Percentiles rank a stretch among this genome's conserved stretches.
Conservation (phyloP, 1,140 invertebrate species). For the Acyrthosiphon pisum region DNA sequence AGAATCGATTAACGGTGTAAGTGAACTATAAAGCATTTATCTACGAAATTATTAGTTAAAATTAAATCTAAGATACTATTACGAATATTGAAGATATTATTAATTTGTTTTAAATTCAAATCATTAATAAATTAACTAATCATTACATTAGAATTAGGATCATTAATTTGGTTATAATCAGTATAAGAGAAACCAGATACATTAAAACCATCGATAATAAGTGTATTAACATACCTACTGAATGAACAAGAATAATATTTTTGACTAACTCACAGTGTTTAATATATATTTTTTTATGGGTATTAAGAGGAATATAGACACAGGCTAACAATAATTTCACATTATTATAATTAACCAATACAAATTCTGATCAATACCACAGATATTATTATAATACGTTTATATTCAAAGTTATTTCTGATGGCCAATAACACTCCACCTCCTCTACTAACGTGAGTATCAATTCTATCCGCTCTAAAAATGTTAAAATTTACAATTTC, state of each 20-base stretch:
- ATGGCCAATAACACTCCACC: not conserved
- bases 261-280: not conserved
- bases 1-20: too few species aligned
- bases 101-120: too few species aligned
- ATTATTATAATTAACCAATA: conserved; percentile 2
- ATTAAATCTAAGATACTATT: too few species aligned
- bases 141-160: too few species aligned
- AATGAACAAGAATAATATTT: not conserved
- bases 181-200: too few species aligned
- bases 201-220: too few species aligned
- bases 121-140: too few species aligned
- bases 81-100: too few species aligned
- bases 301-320: not conserved
- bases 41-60: too few species aligned
- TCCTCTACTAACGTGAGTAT: not conserved
- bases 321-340: not conserved
- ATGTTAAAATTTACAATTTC: not conserved
- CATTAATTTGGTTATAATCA: not conserved
- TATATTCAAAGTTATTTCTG: too few species aligned
- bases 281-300: not conserved
- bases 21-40: too few species aligned
- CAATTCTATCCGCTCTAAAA: not conserved
- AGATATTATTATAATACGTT: not conserved
- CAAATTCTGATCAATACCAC: not conserved
- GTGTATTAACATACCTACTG: too few species aligned